phyloP scores from a whole-genome alignment of 2,797 vertebrate genomes.

The Myripristis murdjan region DNA sequence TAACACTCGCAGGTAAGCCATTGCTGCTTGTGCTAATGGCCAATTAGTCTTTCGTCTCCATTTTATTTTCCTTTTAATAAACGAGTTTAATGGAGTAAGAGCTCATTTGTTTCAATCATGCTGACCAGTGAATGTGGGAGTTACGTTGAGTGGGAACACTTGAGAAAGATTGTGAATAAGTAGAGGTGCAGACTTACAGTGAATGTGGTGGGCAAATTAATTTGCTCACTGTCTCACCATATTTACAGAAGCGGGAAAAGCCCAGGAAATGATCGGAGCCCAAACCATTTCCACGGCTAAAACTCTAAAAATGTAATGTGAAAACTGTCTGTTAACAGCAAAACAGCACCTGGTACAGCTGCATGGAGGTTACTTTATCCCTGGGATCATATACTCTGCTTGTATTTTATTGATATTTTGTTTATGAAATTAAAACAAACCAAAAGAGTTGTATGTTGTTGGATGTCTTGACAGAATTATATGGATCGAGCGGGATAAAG shows the following conservation, averaged over 20 bases:
- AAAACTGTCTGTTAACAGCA: conserved; percentile 56
- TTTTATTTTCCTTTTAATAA: conserved; percentile 33
- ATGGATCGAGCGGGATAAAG: conserved; percentile 34
- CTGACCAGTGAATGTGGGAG: conserved; percentile 16
- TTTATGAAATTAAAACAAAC: background rate
- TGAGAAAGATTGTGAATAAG: background rate
- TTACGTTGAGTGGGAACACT: conserved; percentile 8
- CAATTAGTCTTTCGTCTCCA: background rate
- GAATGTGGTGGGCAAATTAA: conserved; percentile 31
- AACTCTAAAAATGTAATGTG: conserved; percentile 39
- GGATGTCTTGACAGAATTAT: conserved; percentile 47
- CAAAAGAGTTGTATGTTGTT: background rate
- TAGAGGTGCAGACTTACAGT: background rate
- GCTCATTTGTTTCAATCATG: conserved; percentile 24
- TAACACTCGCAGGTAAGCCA: conserved; percentile 1
- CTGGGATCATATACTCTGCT: background rate
- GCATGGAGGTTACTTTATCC: background rate
- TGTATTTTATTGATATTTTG: conserved; percentile 14
- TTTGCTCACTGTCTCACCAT: conserved; percentile 37
- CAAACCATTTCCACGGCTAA: conserved; percentile 49
- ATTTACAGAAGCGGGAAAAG: conserved; percentile 41
- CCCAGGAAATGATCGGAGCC: conserved; percentile 41
- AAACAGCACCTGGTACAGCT: conserved; percentile 23
- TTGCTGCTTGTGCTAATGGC: conserved; percentile 3
- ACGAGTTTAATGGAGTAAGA: background rate